Evolutionary conservation across 2,888 invertebrate genomes (phyloP).

Genomic region (Papilio protenor): DNA sequence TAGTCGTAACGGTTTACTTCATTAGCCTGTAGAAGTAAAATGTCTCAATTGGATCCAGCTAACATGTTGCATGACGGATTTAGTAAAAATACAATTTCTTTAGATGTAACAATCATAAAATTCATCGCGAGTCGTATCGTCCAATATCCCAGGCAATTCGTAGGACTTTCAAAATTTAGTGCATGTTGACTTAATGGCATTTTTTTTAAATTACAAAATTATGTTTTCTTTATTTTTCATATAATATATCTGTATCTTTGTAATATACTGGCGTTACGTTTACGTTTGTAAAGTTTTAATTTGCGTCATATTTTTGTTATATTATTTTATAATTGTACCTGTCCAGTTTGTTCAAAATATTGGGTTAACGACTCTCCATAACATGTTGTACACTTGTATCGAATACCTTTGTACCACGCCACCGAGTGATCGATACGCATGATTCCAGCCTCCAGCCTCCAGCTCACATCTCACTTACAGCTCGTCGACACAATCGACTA

Average conservation of each 20-base stretch:
- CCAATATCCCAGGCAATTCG: slow-evolving; percentile 38
- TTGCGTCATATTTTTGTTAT: slow-evolving; percentile 50
- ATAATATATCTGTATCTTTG: slow-evolving; percentile 43
- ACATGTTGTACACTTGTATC: slow-evolving; percentile 78
- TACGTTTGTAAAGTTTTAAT: slow-evolving; percentile 46
- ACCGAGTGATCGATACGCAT: slow-evolving; percentile 84
- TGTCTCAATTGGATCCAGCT: slow-evolving; percentile 71
- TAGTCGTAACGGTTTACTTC: slow-evolving; percentile 62
- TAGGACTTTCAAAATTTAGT: slow-evolving; percentile 49
- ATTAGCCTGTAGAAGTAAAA: slow-evolving; percentile 76
- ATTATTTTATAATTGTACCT: slow-evolving; percentile 47
- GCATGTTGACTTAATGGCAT: slow-evolving; percentile 67
- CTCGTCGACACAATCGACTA: slow-evolving; percentile 81
- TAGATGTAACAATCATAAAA: slow-evolving; percentile 46
- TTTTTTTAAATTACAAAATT: slow-evolving; percentile 39
- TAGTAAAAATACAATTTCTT: slow-evolving; percentile 55
- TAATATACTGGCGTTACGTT: slow-evolving; percentile 49
- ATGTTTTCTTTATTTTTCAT: slow-evolving; percentile 33
- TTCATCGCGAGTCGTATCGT: slow-evolving; percentile 48
- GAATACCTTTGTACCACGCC: slow-evolving; percentile 81
- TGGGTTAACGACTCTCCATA: slow-evolving; percentile 65
- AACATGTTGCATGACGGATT: slow-evolving; percentile 72
- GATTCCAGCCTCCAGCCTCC: slow-evolving; percentile 76
- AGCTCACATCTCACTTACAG: slow-evolving; percentile 83
- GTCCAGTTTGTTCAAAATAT: slow-evolving; percentile 50